Evolutionary conservation across 2,113 vertebrate genomes (phyloP).

Genomic region (Oreochromis spilurus): DNA sequence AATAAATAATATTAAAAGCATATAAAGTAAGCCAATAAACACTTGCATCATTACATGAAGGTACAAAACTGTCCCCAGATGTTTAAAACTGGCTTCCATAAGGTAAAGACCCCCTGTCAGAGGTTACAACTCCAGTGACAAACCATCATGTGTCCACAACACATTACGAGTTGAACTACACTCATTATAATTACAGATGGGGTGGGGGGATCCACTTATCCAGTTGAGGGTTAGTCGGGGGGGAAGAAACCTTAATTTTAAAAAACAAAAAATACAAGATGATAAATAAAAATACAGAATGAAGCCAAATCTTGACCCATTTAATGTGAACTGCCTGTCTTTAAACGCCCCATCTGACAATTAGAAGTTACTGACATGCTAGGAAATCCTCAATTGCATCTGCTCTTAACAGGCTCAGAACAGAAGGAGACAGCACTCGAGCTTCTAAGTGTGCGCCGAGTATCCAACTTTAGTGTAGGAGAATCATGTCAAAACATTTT

Average conservation of each 20-base stretch:
- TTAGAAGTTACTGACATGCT: neutral
- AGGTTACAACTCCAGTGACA: neutral
- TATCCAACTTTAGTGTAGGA: neutral
- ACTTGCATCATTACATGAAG: neutral
- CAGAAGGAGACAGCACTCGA: neutral
- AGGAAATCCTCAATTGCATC: neutral
- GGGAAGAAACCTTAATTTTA: neutral
- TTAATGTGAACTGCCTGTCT: neutral
- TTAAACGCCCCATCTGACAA: neutral
- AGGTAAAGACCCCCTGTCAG: neutral
- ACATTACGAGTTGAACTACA: neutral
- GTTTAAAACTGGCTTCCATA: neutral
- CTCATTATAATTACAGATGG: neutral
- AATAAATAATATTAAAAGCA: neutral
- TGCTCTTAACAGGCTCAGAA: neutral
- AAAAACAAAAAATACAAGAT: neutral
- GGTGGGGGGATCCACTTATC: neutral
- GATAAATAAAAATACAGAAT: neutral
- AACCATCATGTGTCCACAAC: neutral
- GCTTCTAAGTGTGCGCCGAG: neutral
- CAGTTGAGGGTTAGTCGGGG: neutral
- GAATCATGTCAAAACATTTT: conserved; percentile 24
- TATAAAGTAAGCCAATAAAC: neutral
- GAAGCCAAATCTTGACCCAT: neutral
- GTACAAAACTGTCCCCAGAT: neutral